Evolutionary conservation across 2,888 invertebrate species (phyloP).

Genomic region (Nephrotoma guestfalica): DNA sequence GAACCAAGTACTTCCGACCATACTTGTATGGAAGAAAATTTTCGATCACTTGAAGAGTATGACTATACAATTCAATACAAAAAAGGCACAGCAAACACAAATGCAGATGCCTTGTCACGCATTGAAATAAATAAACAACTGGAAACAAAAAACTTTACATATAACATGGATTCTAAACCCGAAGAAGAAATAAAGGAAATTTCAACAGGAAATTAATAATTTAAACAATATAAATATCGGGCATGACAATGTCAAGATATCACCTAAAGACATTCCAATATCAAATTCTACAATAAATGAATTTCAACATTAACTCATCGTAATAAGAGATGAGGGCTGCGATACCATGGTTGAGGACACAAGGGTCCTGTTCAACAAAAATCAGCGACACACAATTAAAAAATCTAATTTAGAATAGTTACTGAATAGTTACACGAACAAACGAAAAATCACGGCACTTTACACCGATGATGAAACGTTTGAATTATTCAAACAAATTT

Average conservation of each 20-base stretch:
- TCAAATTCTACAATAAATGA: no score
- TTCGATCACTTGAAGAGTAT: constrained; percentile 20
- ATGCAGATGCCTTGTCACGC: constrained; percentile 13
- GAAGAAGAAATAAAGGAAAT: neutral
- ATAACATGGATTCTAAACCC: no score
- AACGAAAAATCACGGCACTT: no score
- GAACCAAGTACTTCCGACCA: constrained; percentile 21
- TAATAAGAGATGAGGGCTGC: no score
- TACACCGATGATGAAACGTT: neutral
- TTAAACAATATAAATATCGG: no score
- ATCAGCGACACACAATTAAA: neutral
- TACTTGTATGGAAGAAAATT: constrained; percentile 24
- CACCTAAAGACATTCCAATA: no score
- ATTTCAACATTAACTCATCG: no score
- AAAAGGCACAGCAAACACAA: constrained; percentile 13
- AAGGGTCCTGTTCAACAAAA: neutral
- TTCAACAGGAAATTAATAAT: no score
- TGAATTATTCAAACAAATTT: neutral
- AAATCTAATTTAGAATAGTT: neutral
- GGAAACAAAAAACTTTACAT: no score
- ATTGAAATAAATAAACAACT: constrained; percentile 1
- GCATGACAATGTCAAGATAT: neutral
- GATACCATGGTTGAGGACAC: no score
- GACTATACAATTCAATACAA: constrained; percentile 16
- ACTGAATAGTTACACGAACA: no score